Base-by-base conservation (phyloP, 2,113 vertebrate species). In the Heptranchias perlo region DNA sequence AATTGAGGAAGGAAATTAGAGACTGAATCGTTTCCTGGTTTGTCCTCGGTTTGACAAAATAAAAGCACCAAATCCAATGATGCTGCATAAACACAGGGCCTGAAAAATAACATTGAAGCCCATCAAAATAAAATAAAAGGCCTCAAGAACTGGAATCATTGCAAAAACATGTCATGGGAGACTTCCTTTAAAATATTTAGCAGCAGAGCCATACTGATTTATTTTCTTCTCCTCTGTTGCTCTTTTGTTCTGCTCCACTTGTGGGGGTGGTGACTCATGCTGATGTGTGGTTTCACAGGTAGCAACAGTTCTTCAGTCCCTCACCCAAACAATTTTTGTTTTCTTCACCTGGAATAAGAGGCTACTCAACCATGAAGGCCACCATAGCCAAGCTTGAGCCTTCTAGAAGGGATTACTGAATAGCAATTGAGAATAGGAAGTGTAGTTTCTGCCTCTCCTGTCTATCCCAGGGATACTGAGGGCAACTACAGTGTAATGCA, bases 361-460 rank as follows among this genome's bases (percentile, higher is more conserved):
- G 8, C 23, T 89, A 54, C 86, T 52, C 49, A 89, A 89, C 86
- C 47, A 89, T 89, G 86, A 89, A 89, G 47, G 86, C 86, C 47
- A 52, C 25, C 82, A 86, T 8, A 31, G 49, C 49, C 86, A 54
- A 89, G 49, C 6, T 13, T 52, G 47, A 49, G 31, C 86, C 49
- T 54, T 89, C 25, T 54, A 54, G 23, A 13, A 49, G 39, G 44
- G 82, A 49, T 49, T 87, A 87, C 3, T 49, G 84, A 87, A 52
- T 28, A 87, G 44, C 23, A 52, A 28, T 87, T 28, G 23, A 52
- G 47, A 35, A 0, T 31, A 54, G 49, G 28, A 91, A 13, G 25
- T 31, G 49, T 28, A 25, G 25, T 54, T 28, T 58, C 28, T 35
- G 3, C 3, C 86, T 91, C 28, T 58, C 10, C 87, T 91, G 28